Evolutionary conservation across 2,113 vertebrate genomes (phyloP).

Genomic region (Tretioscincus oriximinensis): DNA sequence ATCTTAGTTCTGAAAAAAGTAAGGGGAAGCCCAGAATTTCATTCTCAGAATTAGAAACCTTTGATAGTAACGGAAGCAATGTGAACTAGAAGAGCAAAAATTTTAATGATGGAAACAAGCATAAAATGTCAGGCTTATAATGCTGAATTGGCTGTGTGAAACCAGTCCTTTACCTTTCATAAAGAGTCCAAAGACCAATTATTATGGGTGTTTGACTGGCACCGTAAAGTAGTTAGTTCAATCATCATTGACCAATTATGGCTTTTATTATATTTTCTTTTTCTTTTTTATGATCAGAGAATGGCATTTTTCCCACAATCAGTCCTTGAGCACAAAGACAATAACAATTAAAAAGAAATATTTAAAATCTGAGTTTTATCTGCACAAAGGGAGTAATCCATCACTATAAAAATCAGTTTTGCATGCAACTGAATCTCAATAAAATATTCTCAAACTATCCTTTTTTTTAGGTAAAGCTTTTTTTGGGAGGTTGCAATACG

Average conservation of each 20-base stretch:
- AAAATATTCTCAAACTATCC: conserved; percentile 40
- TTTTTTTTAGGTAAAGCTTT: conserved; percentile 42
- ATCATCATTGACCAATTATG: conserved; percentile 72
- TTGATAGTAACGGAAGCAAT: conserved; percentile 53
- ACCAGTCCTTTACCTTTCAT: conserved; percentile 61
- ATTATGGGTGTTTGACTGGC: conserved; percentile 62
- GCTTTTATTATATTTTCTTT: conserved; percentile 77
- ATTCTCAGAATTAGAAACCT: conserved; percentile 54
- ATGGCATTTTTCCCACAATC: conserved; percentile 74
- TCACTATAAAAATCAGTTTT: conserved; percentile 63
- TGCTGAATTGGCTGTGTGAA: conserved; percentile 68
- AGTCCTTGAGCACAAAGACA: conserved; percentile 72
- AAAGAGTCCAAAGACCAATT: conserved; percentile 78
- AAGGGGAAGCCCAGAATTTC: conserved; percentile 7
- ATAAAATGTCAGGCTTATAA: conserved; percentile 67
- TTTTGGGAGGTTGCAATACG: neutral
- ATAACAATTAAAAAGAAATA: conserved; percentile 71
- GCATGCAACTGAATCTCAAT: conserved; percentile 49
- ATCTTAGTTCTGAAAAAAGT: conserved; percentile 43
- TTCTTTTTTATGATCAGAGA: conserved; percentile 75
- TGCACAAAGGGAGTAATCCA: conserved; percentile 48
- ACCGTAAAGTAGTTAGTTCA: conserved; percentile 70
- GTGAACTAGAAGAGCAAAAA: neutral
- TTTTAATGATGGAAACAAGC: conserved; percentile 51
- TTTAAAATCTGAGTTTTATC: conserved; percentile 69